A percentile compares a stretch with the other conserved stretches of the same genome.
phyloP scores from a whole-genome alignment of 2,797 vertebrate species.

The Eulemur mongoz region DNA sequence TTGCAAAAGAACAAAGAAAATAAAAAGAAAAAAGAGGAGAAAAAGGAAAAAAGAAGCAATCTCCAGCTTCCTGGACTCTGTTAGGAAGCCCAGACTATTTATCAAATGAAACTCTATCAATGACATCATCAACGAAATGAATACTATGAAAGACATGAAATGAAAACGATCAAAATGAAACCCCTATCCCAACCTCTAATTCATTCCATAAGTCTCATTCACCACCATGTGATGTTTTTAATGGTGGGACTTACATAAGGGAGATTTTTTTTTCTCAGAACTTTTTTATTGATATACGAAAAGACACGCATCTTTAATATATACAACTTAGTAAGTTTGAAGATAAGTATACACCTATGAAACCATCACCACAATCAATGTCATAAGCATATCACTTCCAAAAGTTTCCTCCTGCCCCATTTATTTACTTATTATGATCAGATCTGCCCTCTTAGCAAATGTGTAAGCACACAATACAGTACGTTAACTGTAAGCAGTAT shows the following conservation, averaged over 20 bases:
- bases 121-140: neutral
- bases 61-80: neutral
- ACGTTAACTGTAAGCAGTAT: neutral
- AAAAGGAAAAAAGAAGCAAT: neutral
- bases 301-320: neutral
- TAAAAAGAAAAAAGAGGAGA: neutral
- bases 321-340: neutral
- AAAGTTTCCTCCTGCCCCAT: neutral
- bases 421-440: neutral
- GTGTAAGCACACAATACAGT: neutral
- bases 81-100: neutral
- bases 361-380: neutral
- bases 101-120: neutral
- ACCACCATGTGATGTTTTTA: neutral
- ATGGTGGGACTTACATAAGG: neutral
- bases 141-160: neutral
- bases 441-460: neutral
- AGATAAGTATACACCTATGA: neutral
- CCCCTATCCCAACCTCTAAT: neutral
- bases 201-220: neutral
- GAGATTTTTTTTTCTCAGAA: neutral
- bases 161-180: constrained; percentile 2
- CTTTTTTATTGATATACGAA: neutral
- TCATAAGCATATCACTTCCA: neutral
- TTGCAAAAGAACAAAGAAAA: neutral